Conservation (phyloP, 1,140 invertebrate species). For the Diorhabda carinulata region DNA sequence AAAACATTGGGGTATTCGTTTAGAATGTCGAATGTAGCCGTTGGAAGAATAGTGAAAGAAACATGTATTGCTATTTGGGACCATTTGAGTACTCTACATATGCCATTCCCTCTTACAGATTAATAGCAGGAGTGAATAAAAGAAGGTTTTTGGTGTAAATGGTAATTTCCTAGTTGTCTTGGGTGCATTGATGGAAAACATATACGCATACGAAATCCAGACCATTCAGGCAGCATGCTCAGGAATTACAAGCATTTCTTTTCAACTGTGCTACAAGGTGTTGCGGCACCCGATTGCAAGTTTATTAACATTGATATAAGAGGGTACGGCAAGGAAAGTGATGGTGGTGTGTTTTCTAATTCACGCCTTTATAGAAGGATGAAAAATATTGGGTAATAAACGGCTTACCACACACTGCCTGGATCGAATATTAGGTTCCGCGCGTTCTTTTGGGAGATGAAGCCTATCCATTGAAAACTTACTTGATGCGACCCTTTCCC, state of each 20-base stretch:
- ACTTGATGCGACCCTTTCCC: neutral
- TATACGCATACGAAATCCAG: constrained; percentile 40
- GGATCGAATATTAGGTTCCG: constrained; percentile 18
- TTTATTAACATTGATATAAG: constrained; percentile 51
- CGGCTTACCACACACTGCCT: constrained; percentile 3
- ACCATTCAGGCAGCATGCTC: constrained; percentile 41
- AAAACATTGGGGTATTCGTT: constrained; percentile 9
- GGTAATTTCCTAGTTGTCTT: constrained; percentile 30
- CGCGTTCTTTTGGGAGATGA: constrained; percentile 25
- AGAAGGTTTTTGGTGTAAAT: neutral
- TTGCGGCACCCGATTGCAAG: constrained; percentile 50
- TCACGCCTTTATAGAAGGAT: constrained; percentile 16
- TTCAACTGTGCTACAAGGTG: constrained; percentile 49
- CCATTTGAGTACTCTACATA: neutral
- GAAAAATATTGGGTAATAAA: neutral
- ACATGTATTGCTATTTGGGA: constrained; percentile 5
- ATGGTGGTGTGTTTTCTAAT: constrained; percentile 39
- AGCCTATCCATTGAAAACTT: constrained; percentile 21
- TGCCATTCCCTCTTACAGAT: neutral
- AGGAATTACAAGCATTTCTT: constrained; percentile 50
- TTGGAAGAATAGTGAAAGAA: constrained; percentile 1
- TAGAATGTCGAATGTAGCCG: neutral
- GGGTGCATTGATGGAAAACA: constrained; percentile 51
- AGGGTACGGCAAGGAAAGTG: constrained; percentile 44
- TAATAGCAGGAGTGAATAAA: neutral